Evolutionary conservation across 2,888 invertebrate genomes (phyloP), one percentile per base, ranked within the genome.

Genomic region (Venusia cambrica): DNA sequence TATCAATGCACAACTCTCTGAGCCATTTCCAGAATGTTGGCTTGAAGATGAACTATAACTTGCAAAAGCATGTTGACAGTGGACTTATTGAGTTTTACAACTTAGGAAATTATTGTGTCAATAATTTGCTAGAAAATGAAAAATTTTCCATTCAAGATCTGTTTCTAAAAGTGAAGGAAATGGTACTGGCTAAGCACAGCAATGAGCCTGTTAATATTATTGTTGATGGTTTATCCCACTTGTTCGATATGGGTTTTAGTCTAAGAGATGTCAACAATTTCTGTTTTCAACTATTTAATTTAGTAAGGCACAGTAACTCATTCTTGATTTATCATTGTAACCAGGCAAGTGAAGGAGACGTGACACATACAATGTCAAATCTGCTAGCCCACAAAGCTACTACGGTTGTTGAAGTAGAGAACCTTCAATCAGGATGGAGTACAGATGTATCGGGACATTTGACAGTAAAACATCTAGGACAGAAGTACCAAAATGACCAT

Each of bases 11-110:
- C 62, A 92, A 94, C 57, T 90, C 92, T 1, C 79, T 92, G 25
- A 88, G 89, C 31, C 94, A 94, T 63, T 94, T 93, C 58, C 91
- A 93, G 39, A 92, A 91, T 73, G 89, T 94, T 15, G 92, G 93
- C 5, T 90, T 92, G 59, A 91, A 92, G 56, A 84, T 94, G 59
- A 93, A 93, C 27, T 93, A 92, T 59, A 93, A 93, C 65, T 73
- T 94, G 14, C 85, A 89, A 33, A 85, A 71, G 52, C 59, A 73
- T 40, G 55, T 87, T 41, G 73, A 87, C 4, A 59, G 58, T 22
- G 81, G 78, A 10, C 54, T 73, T 5, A 46, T 87, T 22, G 38
- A 62, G 24, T 73, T 72, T 46, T 72, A 66, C 45, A 69, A 79
- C 53, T 48, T 75, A 26, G 83, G 74, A 36, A 62, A 69, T 38